Percentiles rank a stretch among this genome's conserved stretches.
Conservation (phyloP, 2,797 vertebrate species). For the Gallinago stenura region DNA sequence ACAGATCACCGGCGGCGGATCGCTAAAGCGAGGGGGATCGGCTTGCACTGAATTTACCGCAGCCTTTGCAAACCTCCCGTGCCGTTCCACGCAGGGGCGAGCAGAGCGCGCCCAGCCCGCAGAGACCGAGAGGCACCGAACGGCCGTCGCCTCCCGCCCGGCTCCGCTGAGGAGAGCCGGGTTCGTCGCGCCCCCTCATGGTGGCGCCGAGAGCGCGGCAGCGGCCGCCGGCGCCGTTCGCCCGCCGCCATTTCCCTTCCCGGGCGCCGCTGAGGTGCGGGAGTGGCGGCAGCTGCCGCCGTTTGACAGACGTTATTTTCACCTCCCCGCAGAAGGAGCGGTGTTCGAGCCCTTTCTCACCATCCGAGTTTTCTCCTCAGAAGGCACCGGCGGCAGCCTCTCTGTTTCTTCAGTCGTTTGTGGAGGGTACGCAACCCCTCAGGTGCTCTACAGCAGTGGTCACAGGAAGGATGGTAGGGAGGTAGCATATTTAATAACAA, state of each 20-base stretch:
- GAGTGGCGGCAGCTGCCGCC: not conserved
- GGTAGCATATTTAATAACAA: not conserved
- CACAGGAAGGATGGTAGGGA: not conserved
- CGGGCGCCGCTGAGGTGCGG: not conserved
- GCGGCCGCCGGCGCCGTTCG: not conserved
- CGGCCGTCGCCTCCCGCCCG: not conserved
- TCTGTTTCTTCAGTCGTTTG: not conserved
- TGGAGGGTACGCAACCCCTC: not conserved
- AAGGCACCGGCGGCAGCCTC: not conserved
- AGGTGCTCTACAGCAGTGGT: accelerated
- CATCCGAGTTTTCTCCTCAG: not conserved
- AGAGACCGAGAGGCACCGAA: accelerated
- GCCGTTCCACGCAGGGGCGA: accelerated
- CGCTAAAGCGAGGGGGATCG: not conserved
- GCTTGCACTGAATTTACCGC: not conserved
- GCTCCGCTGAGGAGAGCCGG: not conserved
- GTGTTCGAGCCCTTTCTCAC: not conserved
- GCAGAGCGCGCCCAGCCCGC: too few relatives aligned
- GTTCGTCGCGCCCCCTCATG: not conserved
- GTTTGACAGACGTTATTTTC: not conserved
- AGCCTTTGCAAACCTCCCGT: too few relatives aligned
- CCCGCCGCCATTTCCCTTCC: not conserved
- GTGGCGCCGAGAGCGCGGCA: not conserved
- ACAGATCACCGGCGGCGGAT: accelerated
- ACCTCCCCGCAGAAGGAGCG: not conserved